A percentile compares a stretch with the other conserved stretches of the same genome.
phyloP scores from a whole-genome alignment of 2,113 vertebrate genomes.

The Terrapene triunguis region DNA sequence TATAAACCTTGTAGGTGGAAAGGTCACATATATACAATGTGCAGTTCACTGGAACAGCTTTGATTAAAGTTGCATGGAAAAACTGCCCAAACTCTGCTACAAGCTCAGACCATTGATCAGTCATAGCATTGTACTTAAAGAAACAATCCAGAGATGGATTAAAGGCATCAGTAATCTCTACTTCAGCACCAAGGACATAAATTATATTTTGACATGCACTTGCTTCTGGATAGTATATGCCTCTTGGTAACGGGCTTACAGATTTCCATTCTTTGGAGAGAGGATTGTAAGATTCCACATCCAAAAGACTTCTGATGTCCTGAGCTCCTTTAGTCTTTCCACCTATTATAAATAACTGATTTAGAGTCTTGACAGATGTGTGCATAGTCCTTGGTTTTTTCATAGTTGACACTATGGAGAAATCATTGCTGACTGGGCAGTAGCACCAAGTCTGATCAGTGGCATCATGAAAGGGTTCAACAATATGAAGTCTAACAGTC shows the following conservation, averaged over 20 bases:
- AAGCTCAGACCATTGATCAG: conserved; percentile 95
- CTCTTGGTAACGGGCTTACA: conserved; percentile 90
- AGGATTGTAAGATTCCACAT: conserved; percentile 94
- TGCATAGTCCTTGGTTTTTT: conserved; percentile 94
- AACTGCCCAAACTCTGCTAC: conserved; percentile 96
- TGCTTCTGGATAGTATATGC: conserved; percentile 95
- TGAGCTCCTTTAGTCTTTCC: conserved; percentile 90
- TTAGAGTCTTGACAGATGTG: conserved; percentile 87
- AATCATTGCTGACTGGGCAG: conserved; percentile 88
- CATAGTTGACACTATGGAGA: conserved; percentile 88
- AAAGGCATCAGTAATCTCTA: conserved; percentile 94
- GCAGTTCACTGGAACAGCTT: conserved; percentile 91
- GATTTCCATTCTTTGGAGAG: conserved; percentile 88
- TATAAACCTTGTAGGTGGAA: conserved; percentile 97
- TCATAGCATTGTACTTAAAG: conserved; percentile 88
- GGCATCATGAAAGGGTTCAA: conserved; percentile 89
- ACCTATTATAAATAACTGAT: conserved; percentile 92
- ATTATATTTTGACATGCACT: conserved; percentile 91
- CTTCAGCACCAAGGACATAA: conserved; percentile 93
- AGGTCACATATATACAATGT: conserved; percentile 96
- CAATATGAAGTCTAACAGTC: conserved; percentile 91
- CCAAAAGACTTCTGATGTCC: conserved; percentile 87
- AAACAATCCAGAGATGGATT: conserved; percentile 98
- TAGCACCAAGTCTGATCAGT: conserved; percentile 95
- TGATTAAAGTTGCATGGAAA: conserved; percentile 96